Evolutionary conservation across 2,888 invertebrate genomes (phyloP).

Genomic region (Drosophila birchii): DNA sequence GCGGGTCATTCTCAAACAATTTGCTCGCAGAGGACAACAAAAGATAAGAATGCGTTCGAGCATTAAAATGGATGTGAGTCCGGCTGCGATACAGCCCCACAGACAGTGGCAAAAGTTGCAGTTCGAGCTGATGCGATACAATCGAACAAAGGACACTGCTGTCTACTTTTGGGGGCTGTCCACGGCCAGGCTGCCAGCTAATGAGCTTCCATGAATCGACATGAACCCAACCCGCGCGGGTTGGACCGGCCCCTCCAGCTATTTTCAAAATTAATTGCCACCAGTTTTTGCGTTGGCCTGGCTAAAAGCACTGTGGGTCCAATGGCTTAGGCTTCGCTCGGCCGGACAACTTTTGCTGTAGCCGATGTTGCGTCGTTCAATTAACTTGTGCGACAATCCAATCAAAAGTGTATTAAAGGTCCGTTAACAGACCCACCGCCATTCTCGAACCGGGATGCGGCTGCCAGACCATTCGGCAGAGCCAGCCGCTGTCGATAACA

Average conservation of each 20-base stretch:
- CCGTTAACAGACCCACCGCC: slow-evolving; percentile 55
- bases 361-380: slow-evolving; percentile 63
- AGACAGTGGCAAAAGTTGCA: slow-evolving; percentile 26
- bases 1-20: slow-evolving; percentile 78
- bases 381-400: slow-evolving; percentile 81
- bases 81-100: slow-evolving; percentile 30
- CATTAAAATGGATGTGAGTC: slow-evolving; percentile 51
- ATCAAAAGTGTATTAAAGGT: slow-evolving; percentile 80
- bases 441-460: slow-evolving; percentile 26
- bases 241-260: slow-evolving; percentile 41
- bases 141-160: slow-evolving; percentile 48
- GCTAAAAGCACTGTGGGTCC: slow-evolving; percentile 30
- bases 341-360: slow-evolving; percentile 16
- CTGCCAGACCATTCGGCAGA: slow-evolving; percentile 63
- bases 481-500: slow-evolving; percentile 76
- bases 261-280: slow-evolving; percentile 71
- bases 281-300: slow-evolving; percentile 47
- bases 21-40: slow-evolving; percentile 64
- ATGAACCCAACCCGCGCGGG: slow-evolving; percentile 35
- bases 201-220: slow-evolving; percentile 77
- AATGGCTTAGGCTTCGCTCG: slow-evolving; percentile 55
- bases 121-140: slow-evolving; percentile 23
- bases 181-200: slow-evolving; percentile 58
- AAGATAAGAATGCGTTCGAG: slow-evolving; percentile 69
- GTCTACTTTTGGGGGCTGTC: slow-evolving; percentile 33